Percentiles rank a stretch among this genome's conserved stretches.
Conservation (phyloP, 2,888 invertebrate genomes). For the Cheilosia vernalis region DNA sequence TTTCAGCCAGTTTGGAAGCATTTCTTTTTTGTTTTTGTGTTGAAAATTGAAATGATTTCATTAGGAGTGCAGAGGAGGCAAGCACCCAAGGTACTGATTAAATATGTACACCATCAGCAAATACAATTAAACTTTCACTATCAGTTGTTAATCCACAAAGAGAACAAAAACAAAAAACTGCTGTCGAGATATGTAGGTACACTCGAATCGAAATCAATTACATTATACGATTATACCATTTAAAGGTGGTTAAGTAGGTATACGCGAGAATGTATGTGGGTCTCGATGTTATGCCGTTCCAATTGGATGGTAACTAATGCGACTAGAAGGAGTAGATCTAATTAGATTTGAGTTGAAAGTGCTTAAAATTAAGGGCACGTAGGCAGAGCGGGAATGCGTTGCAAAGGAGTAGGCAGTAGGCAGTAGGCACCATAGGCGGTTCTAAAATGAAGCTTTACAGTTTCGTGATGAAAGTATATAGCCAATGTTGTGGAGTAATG, state of each 20-base stretch:
- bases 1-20: background rate
- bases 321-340: no score
- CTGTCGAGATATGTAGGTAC: conserved; percentile 5
- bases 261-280: background rate
- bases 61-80: background rate
- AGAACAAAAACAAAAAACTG: conserved; percentile 2
- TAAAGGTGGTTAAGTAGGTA: conserved; percentile 24
- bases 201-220: conserved; percentile 31
- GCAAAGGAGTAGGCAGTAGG: no score
- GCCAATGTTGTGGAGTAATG: no score
- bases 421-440: no score
- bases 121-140: conserved; percentile 55
- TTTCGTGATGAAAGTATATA: no score
- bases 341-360: no score
- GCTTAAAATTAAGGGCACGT: no score
- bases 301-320: no score
- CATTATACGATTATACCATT: conserved; percentile 14
- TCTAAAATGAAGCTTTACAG: no score
- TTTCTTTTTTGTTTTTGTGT: background rate
- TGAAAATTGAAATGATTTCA: background rate
- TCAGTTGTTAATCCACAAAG: conserved; percentile 26
- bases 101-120: background rate
- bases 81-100: background rate
- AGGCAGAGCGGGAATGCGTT: no score
- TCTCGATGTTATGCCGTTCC: no score